Conservation (phyloP, 2,888 invertebrate genomes). For the Ormyrus labotus region DNA sequence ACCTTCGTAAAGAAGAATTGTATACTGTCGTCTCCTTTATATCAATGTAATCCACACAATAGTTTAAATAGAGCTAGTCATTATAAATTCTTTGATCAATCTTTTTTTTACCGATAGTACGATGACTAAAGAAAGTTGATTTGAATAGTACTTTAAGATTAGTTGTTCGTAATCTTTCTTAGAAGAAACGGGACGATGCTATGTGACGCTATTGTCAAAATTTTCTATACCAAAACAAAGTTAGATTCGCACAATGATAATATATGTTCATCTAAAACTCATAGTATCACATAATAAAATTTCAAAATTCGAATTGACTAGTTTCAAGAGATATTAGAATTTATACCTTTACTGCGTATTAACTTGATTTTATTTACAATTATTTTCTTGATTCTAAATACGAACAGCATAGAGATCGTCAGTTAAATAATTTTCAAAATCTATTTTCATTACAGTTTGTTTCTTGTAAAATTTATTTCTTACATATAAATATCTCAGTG, state of each 20-base stretch:
- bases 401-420: no score
- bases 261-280: no score
- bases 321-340: no score
- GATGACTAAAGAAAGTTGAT: slow-evolving; percentile 49
- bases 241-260: not conserved
- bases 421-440: no score
- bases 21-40: slow-evolving; percentile 18
- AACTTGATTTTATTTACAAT: no score
- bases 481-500: no score
- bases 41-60: slow-evolving; percentile 35
- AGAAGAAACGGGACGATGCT: slow-evolving; percentile 33
- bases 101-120: slow-evolving; percentile 17
- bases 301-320: no score
- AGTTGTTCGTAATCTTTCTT: slow-evolving; percentile 40
- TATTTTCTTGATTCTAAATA: no score
- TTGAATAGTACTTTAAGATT: slow-evolving; percentile 16
- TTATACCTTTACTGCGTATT: no score
- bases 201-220: slow-evolving; percentile 17
- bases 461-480: no score
- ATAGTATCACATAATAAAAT: no score
- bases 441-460: no score
- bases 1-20: slow-evolving; percentile 16
- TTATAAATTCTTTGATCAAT: slow-evolving; percentile 32
- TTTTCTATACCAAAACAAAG: slow-evolving; percentile 30
- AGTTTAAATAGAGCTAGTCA: slow-evolving; percentile 43